phyloP scores from a whole-genome alignment of 2,113 vertebrate species.

The Microcebus murinus region DNA sequence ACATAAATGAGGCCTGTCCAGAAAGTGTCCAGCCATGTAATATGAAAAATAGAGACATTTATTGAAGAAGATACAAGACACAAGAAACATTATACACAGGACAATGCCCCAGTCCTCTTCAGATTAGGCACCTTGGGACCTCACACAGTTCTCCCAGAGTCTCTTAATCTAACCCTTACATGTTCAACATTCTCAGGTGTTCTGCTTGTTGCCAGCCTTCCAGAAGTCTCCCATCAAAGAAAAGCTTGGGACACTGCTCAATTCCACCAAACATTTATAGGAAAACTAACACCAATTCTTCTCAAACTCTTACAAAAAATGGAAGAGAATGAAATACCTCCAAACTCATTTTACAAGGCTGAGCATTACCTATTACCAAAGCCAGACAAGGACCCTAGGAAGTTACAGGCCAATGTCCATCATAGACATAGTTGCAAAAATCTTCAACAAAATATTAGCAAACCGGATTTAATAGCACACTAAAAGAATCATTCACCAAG shows the following conservation, averaged over 20 bases:
- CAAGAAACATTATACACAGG: too few species aligned
- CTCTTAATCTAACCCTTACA: too few species aligned
- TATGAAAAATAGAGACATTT: too few species aligned
- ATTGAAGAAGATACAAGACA: too few species aligned
- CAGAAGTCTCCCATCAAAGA: neutral
- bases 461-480: neutral
- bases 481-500: neutral
- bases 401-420: neutral
- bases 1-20: neutral
- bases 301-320: neutral
- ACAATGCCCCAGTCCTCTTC: too few species aligned
- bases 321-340: neutral
- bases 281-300: neutral
- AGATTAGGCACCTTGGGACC: too few species aligned
- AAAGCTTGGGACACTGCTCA: neutral
- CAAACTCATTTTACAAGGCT: neutral
- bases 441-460: neutral
- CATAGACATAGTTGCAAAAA: neutral
- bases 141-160: too few species aligned
- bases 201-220: too few species aligned
- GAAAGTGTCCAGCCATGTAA: too few species aligned
- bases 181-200: too few species aligned
- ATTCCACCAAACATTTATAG: neutral
- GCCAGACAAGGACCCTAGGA: neutral
- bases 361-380: neutral